Conservation (phyloP, 2,797 vertebrate species). For the Tarsius wallacei region DNA sequence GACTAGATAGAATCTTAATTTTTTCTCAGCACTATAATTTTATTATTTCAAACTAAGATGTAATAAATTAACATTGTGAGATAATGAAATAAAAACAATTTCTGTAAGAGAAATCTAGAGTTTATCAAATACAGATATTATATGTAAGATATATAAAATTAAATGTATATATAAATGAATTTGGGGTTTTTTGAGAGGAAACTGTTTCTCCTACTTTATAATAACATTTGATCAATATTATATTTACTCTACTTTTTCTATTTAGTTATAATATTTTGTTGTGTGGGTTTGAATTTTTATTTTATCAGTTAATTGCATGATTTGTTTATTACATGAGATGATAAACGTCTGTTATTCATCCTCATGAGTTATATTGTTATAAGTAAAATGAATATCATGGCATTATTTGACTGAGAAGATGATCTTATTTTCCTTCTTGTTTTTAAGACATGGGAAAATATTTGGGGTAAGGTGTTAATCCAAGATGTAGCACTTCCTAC, state of each 20-base stretch:
- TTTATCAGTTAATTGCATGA: constrained; percentile 34
- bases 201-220: neutral
- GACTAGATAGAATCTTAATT: neutral
- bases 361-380: constrained; percentile 4
- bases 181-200: neutral
- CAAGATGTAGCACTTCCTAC: neutral
- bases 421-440: constrained; percentile 7
- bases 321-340: constrained; percentile 51
- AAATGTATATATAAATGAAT: neutral
- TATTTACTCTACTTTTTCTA: neutral
- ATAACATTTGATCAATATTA: neutral
- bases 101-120: neutral
- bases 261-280: neutral
- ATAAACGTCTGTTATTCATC: constrained; percentile 19
- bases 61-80: constrained; percentile 59
- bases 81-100: constrained; percentile 24
- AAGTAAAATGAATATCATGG: neutral
- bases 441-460: constrained; percentile 45
- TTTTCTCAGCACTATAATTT: neutral
- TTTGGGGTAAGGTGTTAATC: neutral
- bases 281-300: constrained; percentile 44
- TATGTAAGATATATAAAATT: neutral
- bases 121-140: neutral
- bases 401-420: constrained; percentile 33
- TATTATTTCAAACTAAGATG: constrained; percentile 48